These are phyloP conservation scores for Antechinus flavipes DNA, from an alignment of 2,113 vertebrate species.

Conservation along the genomic window DNA sequence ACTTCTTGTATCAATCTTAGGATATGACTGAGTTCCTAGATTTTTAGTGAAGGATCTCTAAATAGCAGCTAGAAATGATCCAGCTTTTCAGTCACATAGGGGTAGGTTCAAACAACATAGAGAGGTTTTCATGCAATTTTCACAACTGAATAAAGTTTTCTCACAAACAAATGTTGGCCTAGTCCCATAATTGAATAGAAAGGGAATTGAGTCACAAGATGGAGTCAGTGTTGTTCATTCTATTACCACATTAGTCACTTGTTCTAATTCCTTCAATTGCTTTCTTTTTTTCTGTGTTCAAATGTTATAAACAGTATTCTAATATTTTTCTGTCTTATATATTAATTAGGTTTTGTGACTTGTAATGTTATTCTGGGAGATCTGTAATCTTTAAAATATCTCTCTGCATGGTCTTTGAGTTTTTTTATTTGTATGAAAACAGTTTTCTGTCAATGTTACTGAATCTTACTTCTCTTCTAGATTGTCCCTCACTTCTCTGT, in stretches of 20 bases:
- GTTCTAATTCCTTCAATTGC: background rate
- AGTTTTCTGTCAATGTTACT: background rate
- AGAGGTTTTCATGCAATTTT: background rate
- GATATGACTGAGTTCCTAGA: background rate
- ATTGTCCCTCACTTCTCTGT: background rate
- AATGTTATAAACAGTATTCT: background rate
- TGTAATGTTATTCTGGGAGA: background rate
- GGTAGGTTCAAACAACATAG: background rate
- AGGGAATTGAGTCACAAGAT: background rate
- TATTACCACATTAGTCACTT: background rate
- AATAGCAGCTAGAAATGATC: background rate
- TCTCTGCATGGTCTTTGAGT: background rate
- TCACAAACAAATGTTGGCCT: background rate
- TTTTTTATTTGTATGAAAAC: background rate
- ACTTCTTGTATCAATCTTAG: background rate
- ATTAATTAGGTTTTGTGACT: background rate
- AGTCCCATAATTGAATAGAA: background rate
- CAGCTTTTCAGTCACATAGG: background rate
- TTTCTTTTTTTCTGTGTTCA: background rate
- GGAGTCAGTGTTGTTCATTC: background rate
- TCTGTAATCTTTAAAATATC: background rate
- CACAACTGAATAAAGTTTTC: background rate
- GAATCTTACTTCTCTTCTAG: background rate
- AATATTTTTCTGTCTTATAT: background rate
- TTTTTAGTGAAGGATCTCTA: background rate